Conservation (phyloP, 2,797 vertebrate genomes). For the Furcifer pardalis region DNA sequence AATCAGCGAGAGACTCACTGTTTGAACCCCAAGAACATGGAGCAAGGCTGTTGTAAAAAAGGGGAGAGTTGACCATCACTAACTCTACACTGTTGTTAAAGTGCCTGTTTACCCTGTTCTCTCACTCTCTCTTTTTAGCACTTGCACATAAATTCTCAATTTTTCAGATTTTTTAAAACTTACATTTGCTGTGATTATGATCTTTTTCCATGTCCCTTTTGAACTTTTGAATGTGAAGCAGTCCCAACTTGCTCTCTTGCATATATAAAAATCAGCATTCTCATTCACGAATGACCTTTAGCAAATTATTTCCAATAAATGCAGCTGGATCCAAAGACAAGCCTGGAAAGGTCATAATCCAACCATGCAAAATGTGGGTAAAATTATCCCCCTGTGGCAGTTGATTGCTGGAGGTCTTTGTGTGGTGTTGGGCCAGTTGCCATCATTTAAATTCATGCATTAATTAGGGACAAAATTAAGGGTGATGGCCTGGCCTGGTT, state of each 20-base stretch:
- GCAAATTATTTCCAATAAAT: slow-evolving; percentile 75
- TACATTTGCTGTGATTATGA: slow-evolving; percentile 15
- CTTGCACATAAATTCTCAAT: not conserved
- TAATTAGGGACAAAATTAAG: slow-evolving; percentile 49
- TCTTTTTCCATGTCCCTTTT: slow-evolving; percentile 17
- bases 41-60: not conserved
- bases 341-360: slow-evolving; percentile 73
- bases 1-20: not conserved
- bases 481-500: slow-evolving; percentile 53
- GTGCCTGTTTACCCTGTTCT: not conserved
- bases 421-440: slow-evolving; percentile 61
- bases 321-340: slow-evolving; percentile 68
- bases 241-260: slow-evolving; percentile 39
- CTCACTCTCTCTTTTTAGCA: not conserved
- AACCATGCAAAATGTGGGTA: slow-evolving; percentile 67
- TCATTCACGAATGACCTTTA: slow-evolving; percentile 74
- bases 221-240: slow-evolving; percentile 3
- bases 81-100: not conserved
- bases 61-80: not conserved
- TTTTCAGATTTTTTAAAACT: slow-evolving; percentile 20
- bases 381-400: slow-evolving; percentile 64
- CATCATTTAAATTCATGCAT: slow-evolving; percentile 60
- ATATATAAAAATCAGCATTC: slow-evolving; percentile 56
- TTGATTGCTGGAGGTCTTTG: slow-evolving; percentile 54
- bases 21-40: not conserved